Evolutionary conservation across 2,888 invertebrate species (phyloP).

Genomic region (Suillia variegata): DNA sequence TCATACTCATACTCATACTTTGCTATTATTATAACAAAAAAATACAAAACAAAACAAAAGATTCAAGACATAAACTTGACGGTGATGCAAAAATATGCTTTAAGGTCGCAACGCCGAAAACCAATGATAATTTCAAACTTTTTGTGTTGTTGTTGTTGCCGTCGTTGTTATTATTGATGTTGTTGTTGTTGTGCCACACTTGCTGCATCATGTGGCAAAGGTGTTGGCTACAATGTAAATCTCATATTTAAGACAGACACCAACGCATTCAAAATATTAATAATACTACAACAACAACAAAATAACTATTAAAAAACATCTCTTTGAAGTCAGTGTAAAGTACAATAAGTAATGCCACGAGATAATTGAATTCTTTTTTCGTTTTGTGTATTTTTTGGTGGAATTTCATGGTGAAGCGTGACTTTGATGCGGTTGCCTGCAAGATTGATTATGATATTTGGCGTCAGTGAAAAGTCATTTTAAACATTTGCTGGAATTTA

Average conservation of each 20-base stretch:
- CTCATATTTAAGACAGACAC: background rate
- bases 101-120: background rate
- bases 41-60: background rate
- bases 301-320: background rate
- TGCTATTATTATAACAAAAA: too few species aligned
- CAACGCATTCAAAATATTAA: background rate
- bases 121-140: background rate
- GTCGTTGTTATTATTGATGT: background rate
- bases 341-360: too few species aligned
- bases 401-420: conserved; percentile 1
- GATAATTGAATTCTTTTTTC: too few species aligned
- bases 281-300: background rate
- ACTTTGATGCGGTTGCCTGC: background rate
- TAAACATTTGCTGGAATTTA: too few species aligned
- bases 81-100: background rate
- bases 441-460: too few species aligned
- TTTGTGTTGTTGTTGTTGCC: background rate
- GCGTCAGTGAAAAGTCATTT: too few species aligned
- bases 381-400: background rate
- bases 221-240: background rate
- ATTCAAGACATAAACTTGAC: background rate
- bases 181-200: background rate
- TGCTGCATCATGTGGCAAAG: background rate
- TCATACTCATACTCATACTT: too few species aligned
- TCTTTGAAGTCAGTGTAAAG: background rate